Conservation (phyloP, 2,797 vertebrate species). For the Falco novaeseelandiae region DNA sequence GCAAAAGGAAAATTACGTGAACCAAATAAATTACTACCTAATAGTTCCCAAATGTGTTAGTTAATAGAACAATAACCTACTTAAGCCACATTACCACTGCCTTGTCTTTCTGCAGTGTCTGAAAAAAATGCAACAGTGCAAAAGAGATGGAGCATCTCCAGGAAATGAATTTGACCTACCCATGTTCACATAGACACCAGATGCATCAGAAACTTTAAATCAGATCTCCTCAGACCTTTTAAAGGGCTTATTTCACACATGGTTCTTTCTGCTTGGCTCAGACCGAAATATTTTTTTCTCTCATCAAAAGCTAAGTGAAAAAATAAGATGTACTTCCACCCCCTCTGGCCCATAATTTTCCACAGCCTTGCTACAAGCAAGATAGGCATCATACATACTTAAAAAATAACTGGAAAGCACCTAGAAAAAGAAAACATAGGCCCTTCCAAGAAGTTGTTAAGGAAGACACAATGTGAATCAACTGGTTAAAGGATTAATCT, state of each 20-base stretch:
- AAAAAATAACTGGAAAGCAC: neutral
- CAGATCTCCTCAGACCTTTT: neutral
- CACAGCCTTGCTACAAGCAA: neutral
- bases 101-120: neutral
- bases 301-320: neutral
- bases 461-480: neutral
- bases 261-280: neutral
- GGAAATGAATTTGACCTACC: neutral
- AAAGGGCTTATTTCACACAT: neutral
- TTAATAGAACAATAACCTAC: conserved; percentile 62
- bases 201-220: neutral
- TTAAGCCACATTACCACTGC: conserved; percentile 7
- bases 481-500: neutral
- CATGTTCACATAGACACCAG: neutral
- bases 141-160: neutral
- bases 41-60: conserved; percentile 17
- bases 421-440: neutral
- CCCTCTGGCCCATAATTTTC: neutral
- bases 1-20: conserved; percentile 33
- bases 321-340: neutral
- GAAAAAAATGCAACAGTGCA: neutral
- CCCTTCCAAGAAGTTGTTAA: neutral
- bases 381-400: accelerated
- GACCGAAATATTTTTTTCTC: neutral
- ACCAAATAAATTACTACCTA: conserved; percentile 15